Conservation (phyloP, 2,113 vertebrate genomes). For the Phycodurus eques region DNA sequence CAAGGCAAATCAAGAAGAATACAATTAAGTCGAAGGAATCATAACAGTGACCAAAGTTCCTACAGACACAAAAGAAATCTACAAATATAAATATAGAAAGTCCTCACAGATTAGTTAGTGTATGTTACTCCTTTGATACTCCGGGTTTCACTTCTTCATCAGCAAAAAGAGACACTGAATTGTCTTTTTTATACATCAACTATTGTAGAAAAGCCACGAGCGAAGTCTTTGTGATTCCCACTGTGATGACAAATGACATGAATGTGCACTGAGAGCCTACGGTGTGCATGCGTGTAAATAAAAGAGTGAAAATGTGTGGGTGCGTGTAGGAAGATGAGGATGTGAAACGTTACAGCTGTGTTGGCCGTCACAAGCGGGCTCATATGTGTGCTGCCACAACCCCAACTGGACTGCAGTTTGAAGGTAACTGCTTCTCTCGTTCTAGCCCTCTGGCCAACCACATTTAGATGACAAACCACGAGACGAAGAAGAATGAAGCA, state of each 20-base stretch:
- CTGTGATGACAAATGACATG: neutral
- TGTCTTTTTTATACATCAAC: neutral
- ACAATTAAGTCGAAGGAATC: no score
- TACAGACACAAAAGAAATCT: no score
- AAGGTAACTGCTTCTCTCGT: neutral
- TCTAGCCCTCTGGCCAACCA: neutral
- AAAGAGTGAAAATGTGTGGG: conserved; percentile 11
- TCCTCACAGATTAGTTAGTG: no score
- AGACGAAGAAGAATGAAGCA: neutral
- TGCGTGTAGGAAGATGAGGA: conserved; percentile 13
- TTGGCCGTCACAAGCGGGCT: neutral
- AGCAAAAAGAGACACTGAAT: neutral
- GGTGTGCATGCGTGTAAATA: conserved; percentile 12
- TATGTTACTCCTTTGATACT: neutral
- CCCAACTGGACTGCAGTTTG: neutral
- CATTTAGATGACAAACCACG: neutral
- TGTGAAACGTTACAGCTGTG: conserved; percentile 2
- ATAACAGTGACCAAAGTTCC: no score
- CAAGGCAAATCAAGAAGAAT: no score
- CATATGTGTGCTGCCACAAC: no score
- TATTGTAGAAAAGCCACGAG: neutral
- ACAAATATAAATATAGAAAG: no score
- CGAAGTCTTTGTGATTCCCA: neutral
- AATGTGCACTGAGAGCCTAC: neutral
- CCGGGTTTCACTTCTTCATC: neutral